Base-by-base conservation (phyloP, 2,888 invertebrate species). In the Amorpha juglandis region DNA sequence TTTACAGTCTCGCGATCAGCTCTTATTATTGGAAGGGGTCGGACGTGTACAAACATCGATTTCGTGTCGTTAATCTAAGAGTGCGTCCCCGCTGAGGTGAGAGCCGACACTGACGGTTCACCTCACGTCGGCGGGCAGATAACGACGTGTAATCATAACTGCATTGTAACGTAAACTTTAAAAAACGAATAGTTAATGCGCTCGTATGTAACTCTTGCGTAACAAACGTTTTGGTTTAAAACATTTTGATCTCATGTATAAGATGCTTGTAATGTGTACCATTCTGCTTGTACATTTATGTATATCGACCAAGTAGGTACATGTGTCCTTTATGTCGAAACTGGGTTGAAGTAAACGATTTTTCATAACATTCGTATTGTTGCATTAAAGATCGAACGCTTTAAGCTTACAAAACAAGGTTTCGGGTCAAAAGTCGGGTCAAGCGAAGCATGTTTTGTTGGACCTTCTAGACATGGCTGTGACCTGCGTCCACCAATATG, bases 31-130 rank as follows among this genome's bases (percentile, higher is more conserved):
- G 87, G 90, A 82, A 87, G 92, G 89, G 91, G 91, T 91, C 87
- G 91, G 89, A 92, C 92, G 92, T 92, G 93, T 92, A 89, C 91
- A 93, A 92, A 92, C 92, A 93, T 88, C 90, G 88, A 90, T 90
- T 91, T 91, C 86, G 88, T 85, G 89, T 90, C 89, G 91, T 91
- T 92, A 90, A 89, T 90, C 86, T 85, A 81, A 77, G 83, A 80
- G 80, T 80, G 80, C 79, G 85, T 84, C 85, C 73, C 77, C 69
- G 71, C 21, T 76, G 85, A 87, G 87, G 88, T 88, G 90, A 90
- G 90, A 89, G 86, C 80, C 83, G 81, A 78, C 81, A 81, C 81
- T 79, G 79, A 75, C 78, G 82, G 76, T 82, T 88, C 87, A 89
- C 90, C 91, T 91, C 92, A 92, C 92, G 92, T 92, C 86, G 82